Evolutionary conservation across 2,888 invertebrate genomes (phyloP).

Genomic region (Eubasilissa splendida): DNA sequence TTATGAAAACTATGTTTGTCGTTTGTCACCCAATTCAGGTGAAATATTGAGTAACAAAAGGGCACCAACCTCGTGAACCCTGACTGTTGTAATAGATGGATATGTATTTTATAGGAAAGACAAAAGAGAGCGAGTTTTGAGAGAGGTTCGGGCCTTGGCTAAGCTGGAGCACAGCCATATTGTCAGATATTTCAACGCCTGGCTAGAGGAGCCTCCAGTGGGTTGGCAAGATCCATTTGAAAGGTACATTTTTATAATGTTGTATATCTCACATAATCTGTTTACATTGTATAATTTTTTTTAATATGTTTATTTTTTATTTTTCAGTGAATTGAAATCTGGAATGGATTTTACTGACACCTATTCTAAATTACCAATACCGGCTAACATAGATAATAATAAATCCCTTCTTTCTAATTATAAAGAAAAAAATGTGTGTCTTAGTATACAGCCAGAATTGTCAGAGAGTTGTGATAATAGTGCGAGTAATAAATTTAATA

Average conservation of each 20-base stretch:
- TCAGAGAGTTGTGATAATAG: slow-evolving; percentile 64
- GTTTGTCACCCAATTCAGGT: too few relatives aligned
- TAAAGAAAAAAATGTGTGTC: slow-evolving; percentile 37
- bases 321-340: slow-evolving; percentile 55
- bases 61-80: too few relatives aligned
- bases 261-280: background rate
- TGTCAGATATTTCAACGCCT: slow-evolving; percentile 95
- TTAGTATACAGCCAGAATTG: slow-evolving; percentile 58
- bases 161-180: slow-evolving; percentile 96
- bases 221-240: slow-evolving; percentile 89
- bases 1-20: too few relatives aligned
- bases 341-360: slow-evolving; percentile 51
- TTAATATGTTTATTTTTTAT: background rate
- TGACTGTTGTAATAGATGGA: too few relatives aligned
- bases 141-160: slow-evolving; percentile 96
- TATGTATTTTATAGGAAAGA: slow-evolving; percentile 74
- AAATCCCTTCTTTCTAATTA: slow-evolving; percentile 20
- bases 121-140: slow-evolving; percentile 89
- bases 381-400: background rate
- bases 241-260: slow-evolving; percentile 35
- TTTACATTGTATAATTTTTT: background rate
- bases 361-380: slow-evolving; percentile 49
- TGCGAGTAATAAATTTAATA: slow-evolving; percentile 63
- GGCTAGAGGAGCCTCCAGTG: slow-evolving; percentile 93
- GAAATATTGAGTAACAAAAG: too few relatives aligned